These are phyloP conservation scores for Etheostoma spectabile DNA, from an alignment of 2,113 vertebrate genomes.

Conservation along the genomic window DNA sequence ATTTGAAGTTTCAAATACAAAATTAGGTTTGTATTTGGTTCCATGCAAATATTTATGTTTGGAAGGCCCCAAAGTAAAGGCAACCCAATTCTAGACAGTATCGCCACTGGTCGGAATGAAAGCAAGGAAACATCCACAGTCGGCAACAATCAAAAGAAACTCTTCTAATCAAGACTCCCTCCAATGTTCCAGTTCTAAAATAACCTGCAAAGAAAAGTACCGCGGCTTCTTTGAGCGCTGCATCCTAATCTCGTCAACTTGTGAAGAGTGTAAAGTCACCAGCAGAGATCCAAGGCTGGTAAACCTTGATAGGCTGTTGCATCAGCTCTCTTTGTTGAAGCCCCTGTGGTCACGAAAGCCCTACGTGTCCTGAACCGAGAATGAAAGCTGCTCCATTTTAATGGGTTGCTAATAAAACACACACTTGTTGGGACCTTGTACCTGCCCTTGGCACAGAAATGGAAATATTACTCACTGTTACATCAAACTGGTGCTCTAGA, in stretches of 20 bases:
- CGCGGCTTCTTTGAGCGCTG: conserved; percentile 31
- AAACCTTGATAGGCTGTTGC: conserved; percentile 70
- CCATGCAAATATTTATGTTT: background rate
- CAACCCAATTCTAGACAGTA: background rate
- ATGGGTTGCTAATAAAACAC: conserved; percentile 71
- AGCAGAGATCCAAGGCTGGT: conserved; percentile 62
- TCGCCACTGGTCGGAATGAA: background rate
- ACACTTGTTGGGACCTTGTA: conserved; percentile 68
- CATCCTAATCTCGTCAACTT: conserved; percentile 51
- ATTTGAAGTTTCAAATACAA: background rate
- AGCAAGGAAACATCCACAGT: background rate
- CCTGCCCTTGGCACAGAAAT: conserved; percentile 74
- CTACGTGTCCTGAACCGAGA: conserved; percentile 72
- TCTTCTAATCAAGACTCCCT: conserved; percentile 23
- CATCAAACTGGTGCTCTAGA: conserved; percentile 67
- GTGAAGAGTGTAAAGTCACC: conserved; percentile 65
- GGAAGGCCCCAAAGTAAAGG: background rate
- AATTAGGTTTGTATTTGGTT: background rate
- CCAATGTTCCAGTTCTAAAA: conserved; percentile 29
- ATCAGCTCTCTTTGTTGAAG: conserved; percentile 67
- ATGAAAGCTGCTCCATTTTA: conserved; percentile 71
- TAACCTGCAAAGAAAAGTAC: conserved; percentile 36
- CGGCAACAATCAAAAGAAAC: conserved; percentile 21
- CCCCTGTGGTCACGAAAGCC: conserved; percentile 69
- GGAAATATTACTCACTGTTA: conserved; percentile 73